phyloP scores from a whole-genome alignment of 2,888 invertebrate genomes.

The Sesia apiformis region DNA sequence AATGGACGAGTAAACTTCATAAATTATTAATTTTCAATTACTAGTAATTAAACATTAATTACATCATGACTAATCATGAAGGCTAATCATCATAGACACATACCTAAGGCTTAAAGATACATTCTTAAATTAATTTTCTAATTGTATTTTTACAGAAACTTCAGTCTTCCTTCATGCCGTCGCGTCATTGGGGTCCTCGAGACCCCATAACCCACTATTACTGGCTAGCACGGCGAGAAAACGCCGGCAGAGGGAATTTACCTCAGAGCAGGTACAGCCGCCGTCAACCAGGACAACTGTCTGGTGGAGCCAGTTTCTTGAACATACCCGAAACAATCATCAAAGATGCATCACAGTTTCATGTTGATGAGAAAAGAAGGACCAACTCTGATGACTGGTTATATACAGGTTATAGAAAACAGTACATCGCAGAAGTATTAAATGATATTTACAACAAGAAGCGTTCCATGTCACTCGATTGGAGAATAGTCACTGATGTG shows the following conservation, averaged over 20 bases:
- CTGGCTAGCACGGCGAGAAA: conserved; percentile 50
- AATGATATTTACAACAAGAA: conserved; percentile 14
- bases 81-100: too few relatives aligned
- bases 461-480: conserved; percentile 35
- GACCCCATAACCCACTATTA: conserved; percentile 62
- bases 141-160: conserved; percentile 38
- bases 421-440: conserved; percentile 17
- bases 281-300: conserved; percentile 39
- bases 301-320: conserved; percentile 28
- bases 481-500: background rate
- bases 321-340: conserved; percentile 6
- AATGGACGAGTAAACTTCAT: too few relatives aligned
- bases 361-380: conserved; percentile 25
- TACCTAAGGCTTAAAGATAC: too few relatives aligned
- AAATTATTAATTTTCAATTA: too few relatives aligned
- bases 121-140: too few relatives aligned
- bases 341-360: conserved; percentile 5
- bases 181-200: conserved; percentile 61
- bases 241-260: conserved; percentile 20
- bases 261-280: conserved; percentile 24
- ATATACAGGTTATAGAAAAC: conserved; percentile 33
- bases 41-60: too few relatives aligned
- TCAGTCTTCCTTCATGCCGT: conserved; percentile 50
- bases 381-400: conserved; percentile 55
- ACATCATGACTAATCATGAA: too few relatives aligned